Base-by-base conservation (phyloP, 2,113 vertebrate genomes). In the Paedocypris sp. region DNA sequence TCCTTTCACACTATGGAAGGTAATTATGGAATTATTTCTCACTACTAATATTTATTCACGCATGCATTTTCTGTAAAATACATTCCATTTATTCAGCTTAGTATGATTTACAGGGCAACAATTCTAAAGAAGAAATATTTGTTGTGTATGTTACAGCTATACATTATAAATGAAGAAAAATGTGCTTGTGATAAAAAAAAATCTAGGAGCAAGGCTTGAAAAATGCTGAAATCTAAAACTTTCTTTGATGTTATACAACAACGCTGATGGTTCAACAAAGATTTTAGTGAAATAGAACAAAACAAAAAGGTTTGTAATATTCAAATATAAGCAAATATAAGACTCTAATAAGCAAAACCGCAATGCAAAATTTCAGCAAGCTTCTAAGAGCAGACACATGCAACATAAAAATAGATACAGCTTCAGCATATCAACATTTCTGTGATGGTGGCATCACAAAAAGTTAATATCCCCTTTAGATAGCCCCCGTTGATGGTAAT, bases 11-110 rank as follows among this genome's bases (percentile, higher is more conserved):
- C n/a, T n/a, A n/a, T n/a, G n/a, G 22, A 38, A 43, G 42, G 29
- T 36, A 39, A 51, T 51, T 51, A 62, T 62, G 28, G 23, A 50
- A 41, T n/a, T 15, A 51, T 38, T 31, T 38, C 10, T n/a, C 23
- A 45, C 43, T 5, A 64, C 56, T 47, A 56, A 49, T 56, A 47
- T 64, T 64, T 56, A 32, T 48, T 16, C 39, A 7, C 20, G 39
- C 39, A 53, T 29, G 38, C 19, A 47, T 64, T 47, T 56, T 56
- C 51, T 56, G 42, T 15, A 28, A 38, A 52, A 28, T 35, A 18
- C 9, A 39, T 48, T 36, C 18, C 20, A 62, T 68, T 59, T 68
- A 46, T 68, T 62, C 51, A 54, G 50, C 33, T 60, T 53, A 29
- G 43, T 61, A 45, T 54, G 35, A 48, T 52, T 61, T 41, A 28